phyloP scores from a whole-genome alignment of 2,888 invertebrate species.

The Caenorhabditis panamensis region DNA sequence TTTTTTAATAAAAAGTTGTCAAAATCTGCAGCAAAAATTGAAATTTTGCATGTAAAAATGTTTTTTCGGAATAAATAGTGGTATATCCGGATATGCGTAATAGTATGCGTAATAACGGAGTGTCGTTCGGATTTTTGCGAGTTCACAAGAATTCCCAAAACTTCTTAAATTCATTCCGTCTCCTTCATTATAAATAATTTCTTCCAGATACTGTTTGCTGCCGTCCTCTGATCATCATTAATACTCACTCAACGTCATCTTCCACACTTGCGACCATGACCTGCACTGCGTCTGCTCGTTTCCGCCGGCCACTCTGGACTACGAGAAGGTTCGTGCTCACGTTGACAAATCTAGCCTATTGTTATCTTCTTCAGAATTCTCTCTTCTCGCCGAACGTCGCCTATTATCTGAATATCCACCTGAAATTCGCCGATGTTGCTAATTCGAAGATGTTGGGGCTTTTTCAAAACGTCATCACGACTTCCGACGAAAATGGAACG shows the following conservation, averaged over 20 bases:
- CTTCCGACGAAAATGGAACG: conserved; percentile 55
- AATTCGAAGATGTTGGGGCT: conserved; percentile 62
- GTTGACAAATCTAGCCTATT: too few relatives aligned
- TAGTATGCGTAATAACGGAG: too few relatives aligned
- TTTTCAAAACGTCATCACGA: conserved; percentile 67
- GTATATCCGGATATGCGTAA: too few relatives aligned
- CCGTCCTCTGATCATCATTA: conserved; percentile 66
- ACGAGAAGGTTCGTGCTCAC: conserved; percentile 71
- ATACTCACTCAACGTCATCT: conserved; percentile 75
- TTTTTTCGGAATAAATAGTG: too few relatives aligned
- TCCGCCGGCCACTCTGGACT: conserved; percentile 74
- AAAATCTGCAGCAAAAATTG: too few relatives aligned
- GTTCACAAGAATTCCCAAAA: too few relatives aligned
- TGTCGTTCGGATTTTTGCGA: too few relatives aligned
- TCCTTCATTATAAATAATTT: neutral
- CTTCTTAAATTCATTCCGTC: too few relatives aligned
- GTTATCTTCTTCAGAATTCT: conserved; percentile 54
- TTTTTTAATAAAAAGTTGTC: too few relatives aligned
- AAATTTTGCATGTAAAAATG: too few relatives aligned
- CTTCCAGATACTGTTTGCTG: conserved; percentile 59
- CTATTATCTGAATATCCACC: conserved; percentile 59
- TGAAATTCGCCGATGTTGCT: conserved; percentile 66
- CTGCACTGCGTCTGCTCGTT: conserved; percentile 78
- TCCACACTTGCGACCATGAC: conserved; percentile 74
- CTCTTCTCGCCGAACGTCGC: conserved; percentile 60